A percentile compares a stretch with the other conserved stretches of the same genome.
Evolutionary conservation across 2,888 invertebrate species (phyloP).

Genomic region (Miltochrista miniata): DNA sequence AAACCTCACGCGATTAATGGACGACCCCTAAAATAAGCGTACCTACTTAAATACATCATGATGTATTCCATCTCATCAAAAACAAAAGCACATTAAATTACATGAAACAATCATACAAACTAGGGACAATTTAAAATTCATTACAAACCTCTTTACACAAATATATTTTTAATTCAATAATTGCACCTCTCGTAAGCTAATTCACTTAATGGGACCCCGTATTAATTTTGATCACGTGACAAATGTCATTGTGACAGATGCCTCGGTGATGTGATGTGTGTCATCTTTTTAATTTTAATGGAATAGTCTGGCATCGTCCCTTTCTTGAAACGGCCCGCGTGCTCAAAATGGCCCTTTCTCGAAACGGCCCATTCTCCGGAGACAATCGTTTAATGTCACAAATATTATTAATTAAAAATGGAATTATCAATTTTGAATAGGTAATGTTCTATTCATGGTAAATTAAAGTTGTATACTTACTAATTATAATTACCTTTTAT

Average conservation of each 20-base stretch:
- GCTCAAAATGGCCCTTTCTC: too few relatives aligned
- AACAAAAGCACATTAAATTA: conserved; percentile 40
- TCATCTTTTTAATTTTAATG: conserved; percentile 6
- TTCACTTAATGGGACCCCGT: conserved; percentile 57
- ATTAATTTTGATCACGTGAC: conserved; percentile 78
- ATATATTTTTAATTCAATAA: conserved; percentile 80
- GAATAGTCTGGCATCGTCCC: too few relatives aligned
- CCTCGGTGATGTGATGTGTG: conserved; percentile 39
- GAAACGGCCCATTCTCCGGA: too few relatives aligned
- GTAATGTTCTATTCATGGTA: too few relatives aligned
- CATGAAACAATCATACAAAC: conserved; percentile 48
- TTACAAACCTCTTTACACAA: conserved; percentile 66
- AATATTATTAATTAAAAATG: too few relatives aligned
- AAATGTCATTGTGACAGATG: conserved; percentile 77
- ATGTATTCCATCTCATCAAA: conserved; percentile 29
- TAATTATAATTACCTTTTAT: too few relatives aligned
- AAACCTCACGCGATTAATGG: conserved; percentile 1
- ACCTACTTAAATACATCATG: conserved; percentile 23
- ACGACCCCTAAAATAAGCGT: conserved; percentile 27
- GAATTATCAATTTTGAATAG: too few relatives aligned
- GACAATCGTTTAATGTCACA: too few relatives aligned
- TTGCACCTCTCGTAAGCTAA: conserved; percentile 59
- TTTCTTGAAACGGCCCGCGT: too few relatives aligned
- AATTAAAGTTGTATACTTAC: too few relatives aligned
- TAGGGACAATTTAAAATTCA: conserved; percentile 70